Base-by-base conservation (phyloP, 2,797 vertebrate species). In the Poeciliopsis paucimaculata region DNA sequence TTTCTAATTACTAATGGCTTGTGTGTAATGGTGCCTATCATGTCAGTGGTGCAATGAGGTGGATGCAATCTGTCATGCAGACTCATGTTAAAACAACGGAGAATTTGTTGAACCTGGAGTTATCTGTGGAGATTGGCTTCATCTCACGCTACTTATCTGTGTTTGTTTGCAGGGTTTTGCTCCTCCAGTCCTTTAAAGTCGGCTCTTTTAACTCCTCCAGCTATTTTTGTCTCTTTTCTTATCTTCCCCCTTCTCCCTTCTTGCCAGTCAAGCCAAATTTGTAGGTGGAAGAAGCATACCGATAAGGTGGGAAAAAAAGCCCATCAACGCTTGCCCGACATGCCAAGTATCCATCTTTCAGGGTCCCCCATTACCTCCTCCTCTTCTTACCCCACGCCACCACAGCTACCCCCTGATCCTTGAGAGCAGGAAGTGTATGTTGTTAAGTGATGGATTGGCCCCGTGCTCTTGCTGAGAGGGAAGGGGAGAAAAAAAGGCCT, bases 371-470 rank as follows among this genome's bases (percentile, higher is more conserved):
- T 76, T 78, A 78, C 79, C 82, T 72, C 80, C 76, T 55, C 46
- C 75, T 72, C 75, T 18, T 72, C 10, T 45, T 34, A 62, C 75
- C n/a, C 75, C 39, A n/a, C 76, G 39, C 73, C 71, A 60, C 68
- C 82, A 23, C 36, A 74, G 89, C 93, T 90, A 95, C 95, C 93
- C 83, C 93, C 90, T 93, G 94, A 95, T 95, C 95, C 95, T 97
- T 96, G 95, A 97, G 97, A 97, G 97, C 96, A 98, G 97, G 96
- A 98, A 97, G 95, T 96, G 94, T 96, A 96, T 97, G 95, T 97
- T 96, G 96, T 95, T 96, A 96, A 96, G 94, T 97, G 96, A 97
- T 96, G 95, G 96, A 96, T 96, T 93, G 91, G 92, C 92, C 95
- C 91, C 95, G 91, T 95, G 93, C 94, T 95, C 90, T 95, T 91